Base-by-base conservation (phyloP, 2,888 invertebrate genomes). In the Pristionchus mayeri region DNA sequence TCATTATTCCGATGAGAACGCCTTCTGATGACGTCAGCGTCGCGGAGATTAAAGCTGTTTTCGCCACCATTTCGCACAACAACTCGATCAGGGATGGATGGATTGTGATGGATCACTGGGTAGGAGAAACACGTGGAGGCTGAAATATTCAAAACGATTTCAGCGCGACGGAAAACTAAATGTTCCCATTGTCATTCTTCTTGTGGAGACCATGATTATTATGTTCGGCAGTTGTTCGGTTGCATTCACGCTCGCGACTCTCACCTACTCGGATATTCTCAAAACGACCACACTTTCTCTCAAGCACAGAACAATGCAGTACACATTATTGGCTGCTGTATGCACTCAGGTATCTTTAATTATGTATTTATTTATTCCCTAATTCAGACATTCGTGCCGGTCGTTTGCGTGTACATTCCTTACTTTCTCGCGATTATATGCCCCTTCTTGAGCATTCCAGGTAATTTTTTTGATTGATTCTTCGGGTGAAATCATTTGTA, bases 371-470 rank as follows among this genome's bases (percentile, higher is more conserved):
- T n/a, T 44, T 44, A 6, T 44, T 9, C 13, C 44, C 44, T 63
- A 4, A 27, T 34, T 34, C 34, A 63, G 63, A 63, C 63, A 6
- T 63, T 63, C 18, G 63, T 63, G 27, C 63, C 63, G 30, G 27
- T 63, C 16, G 27, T 63, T 34, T 63, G 63, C 63, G 63, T 63
- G 2, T 63, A 63, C 18, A 63, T 63, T 63, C 63, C 63, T 7
- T 63, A 34, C 34, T 63, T 63, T 34, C 63, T 63, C 18, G 63
- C 63, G 16, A 63, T 63, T 63, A 34, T 63, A 18, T 63, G 63
- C 63, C 63, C 63, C 6, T 63, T 63, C 34, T 18, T 63, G 30
- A 63, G 30, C 27, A 63, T 63, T 63, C 34, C 30, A 63, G 34
- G 34, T 34, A 18, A 16, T n/a, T n/a, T n/a, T n/a, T n/a, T n/a